Conservation (phyloP, 2,888 invertebrate species). For the Anthophora plumipes region DNA sequence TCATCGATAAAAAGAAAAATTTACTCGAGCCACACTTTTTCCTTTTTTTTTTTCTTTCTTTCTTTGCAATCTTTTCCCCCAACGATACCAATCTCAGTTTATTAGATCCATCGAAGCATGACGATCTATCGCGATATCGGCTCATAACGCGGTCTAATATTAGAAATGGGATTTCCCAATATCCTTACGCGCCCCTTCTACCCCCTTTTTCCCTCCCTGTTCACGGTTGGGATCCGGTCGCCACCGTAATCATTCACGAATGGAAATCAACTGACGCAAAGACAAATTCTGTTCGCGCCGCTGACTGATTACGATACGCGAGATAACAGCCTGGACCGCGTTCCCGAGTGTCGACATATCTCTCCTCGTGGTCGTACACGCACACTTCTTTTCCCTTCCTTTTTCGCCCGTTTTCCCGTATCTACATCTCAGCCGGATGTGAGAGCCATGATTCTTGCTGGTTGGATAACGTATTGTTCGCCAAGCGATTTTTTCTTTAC, state of each 20-base stretch:
- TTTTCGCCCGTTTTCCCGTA: constrained; percentile 32
- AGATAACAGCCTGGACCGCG: constrained; percentile 45
- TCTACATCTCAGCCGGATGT: constrained; percentile 34
- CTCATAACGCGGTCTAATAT: constrained; percentile 51
- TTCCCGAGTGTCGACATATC: constrained; percentile 52
- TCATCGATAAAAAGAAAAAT: background rate
- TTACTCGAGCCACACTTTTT: background rate
- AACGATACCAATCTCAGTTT: constrained; percentile 6
- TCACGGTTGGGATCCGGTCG: constrained; percentile 14
- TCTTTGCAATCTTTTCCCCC: too few species aligned
- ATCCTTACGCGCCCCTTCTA: constrained; percentile 19
- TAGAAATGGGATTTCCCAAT: constrained; percentile 57
- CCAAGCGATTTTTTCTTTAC: background rate
- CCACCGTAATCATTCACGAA: constrained; percentile 61
- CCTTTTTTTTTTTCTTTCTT: too few species aligned
- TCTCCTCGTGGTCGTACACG: constrained; percentile 28
- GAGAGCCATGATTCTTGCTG: background rate
- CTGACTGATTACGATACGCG: constrained; percentile 69
- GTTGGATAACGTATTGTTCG: background rate
- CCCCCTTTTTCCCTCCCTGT: constrained; percentile 5
- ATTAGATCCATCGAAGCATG: constrained; percentile 41
- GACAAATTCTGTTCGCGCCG: constrained; percentile 70
- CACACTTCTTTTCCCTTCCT: background rate
- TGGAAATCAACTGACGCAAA: constrained; percentile 69
- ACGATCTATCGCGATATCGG: constrained; percentile 46